Evolutionary conservation across 2,797 vertebrate species (phyloP).

Genomic region (Neosalanx taihuensis): DNA sequence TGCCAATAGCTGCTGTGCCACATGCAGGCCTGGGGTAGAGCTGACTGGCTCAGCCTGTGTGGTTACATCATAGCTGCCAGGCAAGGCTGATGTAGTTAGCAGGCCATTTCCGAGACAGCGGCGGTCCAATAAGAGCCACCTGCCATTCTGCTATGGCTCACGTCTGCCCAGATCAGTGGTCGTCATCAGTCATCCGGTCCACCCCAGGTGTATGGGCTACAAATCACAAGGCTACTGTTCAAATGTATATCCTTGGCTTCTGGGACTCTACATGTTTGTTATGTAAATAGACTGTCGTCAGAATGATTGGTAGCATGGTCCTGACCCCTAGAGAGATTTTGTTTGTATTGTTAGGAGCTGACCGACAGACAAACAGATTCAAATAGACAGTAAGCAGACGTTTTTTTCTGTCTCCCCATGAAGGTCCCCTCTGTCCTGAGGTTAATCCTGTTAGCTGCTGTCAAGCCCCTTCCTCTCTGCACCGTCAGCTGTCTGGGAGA

Average conservation of each 20-base stretch:
- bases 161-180: constrained; percentile 21
- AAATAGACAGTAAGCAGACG: constrained; percentile 4
- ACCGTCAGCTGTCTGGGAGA: constrained; percentile 50
- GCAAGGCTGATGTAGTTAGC: constrained; percentile 45
- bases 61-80: constrained; percentile 46
- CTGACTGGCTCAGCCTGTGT: constrained; percentile 11
- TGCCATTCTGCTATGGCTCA: constrained; percentile 27
- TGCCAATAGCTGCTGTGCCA: constrained; percentile 15
- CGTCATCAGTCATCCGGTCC: constrained; percentile 15
- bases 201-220: constrained; percentile 2
- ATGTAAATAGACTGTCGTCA: background rate
- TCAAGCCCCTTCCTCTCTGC: constrained; percentile 47
- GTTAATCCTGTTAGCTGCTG: constrained; percentile 60
- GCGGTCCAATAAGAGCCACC: constrained; percentile 2
- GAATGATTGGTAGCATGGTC: background rate
- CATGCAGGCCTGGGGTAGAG: constrained; percentile 25
- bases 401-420: constrained; percentile 12
- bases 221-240: background rate
- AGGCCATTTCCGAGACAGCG: constrained; percentile 47
- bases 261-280: too few relatives aligned
- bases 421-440: constrained; percentile 38
- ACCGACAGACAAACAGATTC: constrained; percentile 12
- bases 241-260: background rate
- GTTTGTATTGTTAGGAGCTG: background rate
- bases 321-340: background rate